Percentiles rank a stretch among this genome's conserved stretches.
Conservation (phyloP, 2,113 vertebrate species). For the Oplegnathus fasciatus region DNA sequence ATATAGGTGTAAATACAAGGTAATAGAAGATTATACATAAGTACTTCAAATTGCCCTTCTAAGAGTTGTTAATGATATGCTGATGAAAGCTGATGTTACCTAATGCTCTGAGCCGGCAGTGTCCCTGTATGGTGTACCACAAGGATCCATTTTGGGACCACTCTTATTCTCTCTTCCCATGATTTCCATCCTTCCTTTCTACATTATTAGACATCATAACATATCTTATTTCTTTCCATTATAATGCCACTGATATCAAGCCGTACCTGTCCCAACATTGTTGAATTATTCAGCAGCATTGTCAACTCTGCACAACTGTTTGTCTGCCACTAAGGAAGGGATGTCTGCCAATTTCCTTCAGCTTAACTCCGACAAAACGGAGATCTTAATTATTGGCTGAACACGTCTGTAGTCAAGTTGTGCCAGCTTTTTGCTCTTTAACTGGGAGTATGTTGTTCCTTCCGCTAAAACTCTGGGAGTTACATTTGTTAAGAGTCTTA, state of each 20-base stretch:
- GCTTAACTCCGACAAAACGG: conserved; percentile 17
- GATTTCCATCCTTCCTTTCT: conserved; percentile 20
- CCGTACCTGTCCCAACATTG: conserved; percentile 2
- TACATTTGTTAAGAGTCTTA: not conserved
- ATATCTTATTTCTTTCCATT: conserved; percentile 6
- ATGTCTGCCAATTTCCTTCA: conserved; percentile 42
- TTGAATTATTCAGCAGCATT: conserved; percentile 31
- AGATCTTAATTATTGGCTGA: conserved; percentile 36
- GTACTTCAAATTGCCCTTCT: conserved; percentile 6
- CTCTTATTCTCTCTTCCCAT: not conserved
- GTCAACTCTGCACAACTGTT: conserved; percentile 37
- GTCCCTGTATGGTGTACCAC: not conserved
- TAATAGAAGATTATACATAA: conserved; percentile 13
- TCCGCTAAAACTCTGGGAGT: not conserved
- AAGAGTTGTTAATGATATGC: not conserved
- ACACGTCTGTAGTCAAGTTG: not conserved
- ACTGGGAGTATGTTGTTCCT: conserved; percentile 5
- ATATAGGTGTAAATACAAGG: conserved; percentile 9
- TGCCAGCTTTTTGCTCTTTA: conserved; percentile 24
- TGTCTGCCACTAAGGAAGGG: conserved; percentile 48
- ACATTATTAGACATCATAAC: not conserved
- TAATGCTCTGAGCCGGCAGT: not conserved
- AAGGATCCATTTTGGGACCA: conserved; percentile 3
- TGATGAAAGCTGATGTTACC: conserved; percentile 9
- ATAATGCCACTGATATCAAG: not conserved